Evolutionary conservation across 1,140 invertebrate genomes (phyloP).

Genomic region (Philopotamus ludificatus): DNA sequence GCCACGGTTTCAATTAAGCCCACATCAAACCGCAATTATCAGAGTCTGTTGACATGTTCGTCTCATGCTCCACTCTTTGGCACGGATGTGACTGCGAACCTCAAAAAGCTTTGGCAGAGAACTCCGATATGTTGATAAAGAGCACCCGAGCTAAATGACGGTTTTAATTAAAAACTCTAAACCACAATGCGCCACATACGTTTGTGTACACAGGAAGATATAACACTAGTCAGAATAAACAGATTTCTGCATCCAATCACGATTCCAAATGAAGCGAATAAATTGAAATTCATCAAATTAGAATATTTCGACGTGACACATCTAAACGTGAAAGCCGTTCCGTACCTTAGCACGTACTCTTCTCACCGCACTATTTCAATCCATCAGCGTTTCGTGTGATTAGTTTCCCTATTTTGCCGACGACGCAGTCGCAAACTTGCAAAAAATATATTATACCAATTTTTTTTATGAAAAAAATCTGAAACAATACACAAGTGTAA

Average conservation of each 20-base stretch:
- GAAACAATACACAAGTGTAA: not conserved
- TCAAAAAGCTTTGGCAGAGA: not conserved
- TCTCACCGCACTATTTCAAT: not conserved
- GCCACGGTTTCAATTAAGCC: conserved; percentile 6
- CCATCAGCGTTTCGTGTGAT: not conserved
- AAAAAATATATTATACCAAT: not conserved
- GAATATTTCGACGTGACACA: not conserved
- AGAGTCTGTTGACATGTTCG: not conserved
- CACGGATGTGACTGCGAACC: not conserved
- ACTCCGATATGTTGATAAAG: not conserved
- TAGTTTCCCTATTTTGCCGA: not conserved
- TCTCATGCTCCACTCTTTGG: not conserved
- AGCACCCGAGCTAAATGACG: not conserved
- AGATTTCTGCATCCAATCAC: not conserved
- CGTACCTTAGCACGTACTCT: too few species aligned
- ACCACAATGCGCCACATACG: too few species aligned
- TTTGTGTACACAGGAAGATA: not conserved
- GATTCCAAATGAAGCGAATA: not conserved
- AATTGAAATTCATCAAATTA: not conserved
- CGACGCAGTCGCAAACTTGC: not conserved
- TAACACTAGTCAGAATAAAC: not conserved
- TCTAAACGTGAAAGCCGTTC: too few species aligned
- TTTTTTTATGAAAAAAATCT: not conserved
- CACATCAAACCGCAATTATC: conserved; percentile 11
- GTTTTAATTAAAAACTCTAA: too few species aligned